Evolutionary conservation across 2,797 vertebrate species (phyloP).

Genomic region (Chloroceryle amazona): DNA sequence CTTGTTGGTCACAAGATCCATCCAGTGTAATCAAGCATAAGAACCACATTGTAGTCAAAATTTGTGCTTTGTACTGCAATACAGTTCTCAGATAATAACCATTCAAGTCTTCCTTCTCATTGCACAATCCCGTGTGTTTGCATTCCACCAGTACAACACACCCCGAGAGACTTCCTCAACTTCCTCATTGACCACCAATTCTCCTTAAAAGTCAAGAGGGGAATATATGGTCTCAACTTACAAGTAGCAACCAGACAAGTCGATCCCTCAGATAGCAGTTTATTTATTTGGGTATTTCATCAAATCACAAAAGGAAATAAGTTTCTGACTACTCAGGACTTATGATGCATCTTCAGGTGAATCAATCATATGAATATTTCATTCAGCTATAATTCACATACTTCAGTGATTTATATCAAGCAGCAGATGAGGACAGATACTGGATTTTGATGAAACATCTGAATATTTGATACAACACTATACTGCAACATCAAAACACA

Average conservation of each 20-base stretch:
- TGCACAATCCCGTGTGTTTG: neutral
- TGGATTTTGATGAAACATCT: neutral
- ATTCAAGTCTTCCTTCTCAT: neutral
- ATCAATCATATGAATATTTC: neutral
- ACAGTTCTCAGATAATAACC: neutral
- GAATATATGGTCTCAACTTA: neutral
- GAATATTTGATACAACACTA: neutral
- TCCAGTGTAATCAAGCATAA: neutral
- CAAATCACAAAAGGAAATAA: neutral
- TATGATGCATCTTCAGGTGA: neutral
- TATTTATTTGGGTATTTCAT: constrained; percentile 18
- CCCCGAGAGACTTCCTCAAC: neutral
- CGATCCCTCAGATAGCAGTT: neutral
- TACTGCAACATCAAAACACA: neutral
- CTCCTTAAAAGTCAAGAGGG: neutral
- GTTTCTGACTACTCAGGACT: neutral
- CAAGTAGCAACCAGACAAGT: too few species aligned
- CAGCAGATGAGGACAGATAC: neutral
- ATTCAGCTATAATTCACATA: constrained; percentile 7
- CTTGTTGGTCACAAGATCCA: neutral
- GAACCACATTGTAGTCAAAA: neutral
- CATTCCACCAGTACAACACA: neutral
- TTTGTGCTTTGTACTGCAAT: neutral
- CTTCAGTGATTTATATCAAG: neutral
- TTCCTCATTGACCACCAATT: neutral